These are phyloP conservation scores for Holacanthus passer DNA, from an alignment of 2,113 vertebrate species.

Conservation along the genomic window DNA sequence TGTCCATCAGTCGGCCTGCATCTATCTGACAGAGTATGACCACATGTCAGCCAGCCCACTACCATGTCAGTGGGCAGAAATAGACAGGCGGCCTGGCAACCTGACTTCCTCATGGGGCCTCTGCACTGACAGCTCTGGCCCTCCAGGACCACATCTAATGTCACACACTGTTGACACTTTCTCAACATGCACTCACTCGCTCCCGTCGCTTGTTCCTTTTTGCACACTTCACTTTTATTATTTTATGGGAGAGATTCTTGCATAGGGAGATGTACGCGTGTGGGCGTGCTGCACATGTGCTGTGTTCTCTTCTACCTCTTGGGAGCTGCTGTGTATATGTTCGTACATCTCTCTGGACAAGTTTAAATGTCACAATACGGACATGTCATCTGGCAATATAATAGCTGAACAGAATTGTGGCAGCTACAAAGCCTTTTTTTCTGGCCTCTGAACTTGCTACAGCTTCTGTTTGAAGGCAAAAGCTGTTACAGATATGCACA, in stretches of 20 bases:
- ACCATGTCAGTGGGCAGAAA: slow-evolving; percentile 74
- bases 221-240: slow-evolving; percentile 52
- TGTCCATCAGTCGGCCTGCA: slow-evolving; percentile 50
- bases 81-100: slow-evolving; percentile 73
- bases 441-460: not conserved
- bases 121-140: slow-evolving; percentile 76
- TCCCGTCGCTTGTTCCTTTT: slow-evolving; percentile 38
- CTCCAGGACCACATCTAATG: slow-evolving; percentile 75
- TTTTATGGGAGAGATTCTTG: slow-evolving; percentile 30
- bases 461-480: slow-evolving; percentile 13
- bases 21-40: slow-evolving; percentile 75
- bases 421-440: slow-evolving; percentile 16
- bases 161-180: slow-evolving; percentile 75
- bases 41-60: slow-evolving; percentile 70
- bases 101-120: slow-evolving; percentile 65
- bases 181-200: slow-evolving; percentile 43
- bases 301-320: not conserved
- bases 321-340: slow-evolving; percentile 10
- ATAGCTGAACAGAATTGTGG: not conserved
- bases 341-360: slow-evolving; percentile 49
- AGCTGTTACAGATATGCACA: slow-evolving; percentile 9
- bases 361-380: slow-evolving; percentile 63
- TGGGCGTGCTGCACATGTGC: not conserved
- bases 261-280: not conserved
- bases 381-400: not conserved